Evolutionary conservation across 2,113 vertebrate genomes (phyloP).

Genomic region (Odocoileus virginianus): DNA sequence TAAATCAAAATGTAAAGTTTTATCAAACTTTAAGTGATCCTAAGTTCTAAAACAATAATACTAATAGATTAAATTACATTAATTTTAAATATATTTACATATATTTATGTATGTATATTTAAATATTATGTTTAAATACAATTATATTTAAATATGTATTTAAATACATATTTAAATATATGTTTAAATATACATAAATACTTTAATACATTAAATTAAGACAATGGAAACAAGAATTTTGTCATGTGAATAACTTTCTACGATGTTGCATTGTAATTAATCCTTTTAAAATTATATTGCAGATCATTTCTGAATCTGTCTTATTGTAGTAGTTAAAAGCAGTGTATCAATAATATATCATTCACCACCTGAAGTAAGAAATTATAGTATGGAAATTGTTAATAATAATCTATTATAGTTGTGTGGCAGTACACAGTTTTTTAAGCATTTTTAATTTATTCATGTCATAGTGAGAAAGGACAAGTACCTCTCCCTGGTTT

Average conservation of each 20-base stretch:
- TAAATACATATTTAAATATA: no score
- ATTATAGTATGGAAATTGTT: constrained; percentile 3
- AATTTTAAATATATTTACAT: no score
- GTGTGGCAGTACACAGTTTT: neutral
- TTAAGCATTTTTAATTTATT: constrained; percentile 17
- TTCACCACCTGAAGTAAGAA: constrained; percentile 22
- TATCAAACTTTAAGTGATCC: neutral
- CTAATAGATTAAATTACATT: neutral
- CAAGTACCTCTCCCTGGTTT: neutral
- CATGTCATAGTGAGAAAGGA: neutral
- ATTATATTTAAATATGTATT: no score
- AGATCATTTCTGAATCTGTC: constrained; percentile 1
- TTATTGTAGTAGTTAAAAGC: constrained; percentile 14
- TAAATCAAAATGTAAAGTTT: neutral
- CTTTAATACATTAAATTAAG: neutral
- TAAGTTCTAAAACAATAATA: no score
- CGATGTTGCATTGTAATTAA: neutral
- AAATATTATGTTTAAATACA: no score
- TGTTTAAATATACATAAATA: no score
- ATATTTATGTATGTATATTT: no score
- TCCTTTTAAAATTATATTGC: neutral
- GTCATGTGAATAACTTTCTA: neutral
- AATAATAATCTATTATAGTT: neutral
- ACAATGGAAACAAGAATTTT: neutral
- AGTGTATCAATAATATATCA: neutral